phyloP scores from a whole-genome alignment of 2,797 vertebrate genomes.

The Manis javanica region DNA sequence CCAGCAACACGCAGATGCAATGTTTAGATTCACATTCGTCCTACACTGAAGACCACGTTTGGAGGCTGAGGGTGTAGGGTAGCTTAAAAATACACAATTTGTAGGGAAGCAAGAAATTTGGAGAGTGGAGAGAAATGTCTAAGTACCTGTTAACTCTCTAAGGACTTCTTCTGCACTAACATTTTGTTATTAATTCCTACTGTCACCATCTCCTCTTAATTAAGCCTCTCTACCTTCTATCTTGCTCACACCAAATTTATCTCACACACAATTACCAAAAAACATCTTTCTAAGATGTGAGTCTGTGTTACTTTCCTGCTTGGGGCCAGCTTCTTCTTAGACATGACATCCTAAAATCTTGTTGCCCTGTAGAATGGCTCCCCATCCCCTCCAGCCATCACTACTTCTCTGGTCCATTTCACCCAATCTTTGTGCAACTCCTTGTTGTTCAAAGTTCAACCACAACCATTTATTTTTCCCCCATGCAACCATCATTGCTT shows the following conservation, averaged over 20 bases:
- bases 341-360: neutral
- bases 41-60: neutral
- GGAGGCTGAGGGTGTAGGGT: accelerated
- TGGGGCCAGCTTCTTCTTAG: neutral
- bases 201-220: neutral
- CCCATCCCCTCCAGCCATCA: accelerated
- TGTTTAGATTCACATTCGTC: neutral
- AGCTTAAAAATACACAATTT: neutral
- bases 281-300: neutral
- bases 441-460: neutral
- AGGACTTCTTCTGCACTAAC: neutral
- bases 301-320: neutral
- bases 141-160: neutral
- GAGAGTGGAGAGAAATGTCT: neutral
- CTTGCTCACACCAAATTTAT: neutral
- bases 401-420: neutral
- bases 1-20: accelerated
- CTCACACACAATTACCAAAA: neutral
- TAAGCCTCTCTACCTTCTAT: neutral
- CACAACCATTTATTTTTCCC: neutral
- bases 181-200: neutral
- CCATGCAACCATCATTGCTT: neutral
- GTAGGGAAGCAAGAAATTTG: neutral
- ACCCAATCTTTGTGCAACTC: too few species aligned
- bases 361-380: neutral